Evolutionary conservation across 35 echinoderm and acorn worm genomes (phyloP).

Genomic region (Apostichopus parvimensis): DNA sequence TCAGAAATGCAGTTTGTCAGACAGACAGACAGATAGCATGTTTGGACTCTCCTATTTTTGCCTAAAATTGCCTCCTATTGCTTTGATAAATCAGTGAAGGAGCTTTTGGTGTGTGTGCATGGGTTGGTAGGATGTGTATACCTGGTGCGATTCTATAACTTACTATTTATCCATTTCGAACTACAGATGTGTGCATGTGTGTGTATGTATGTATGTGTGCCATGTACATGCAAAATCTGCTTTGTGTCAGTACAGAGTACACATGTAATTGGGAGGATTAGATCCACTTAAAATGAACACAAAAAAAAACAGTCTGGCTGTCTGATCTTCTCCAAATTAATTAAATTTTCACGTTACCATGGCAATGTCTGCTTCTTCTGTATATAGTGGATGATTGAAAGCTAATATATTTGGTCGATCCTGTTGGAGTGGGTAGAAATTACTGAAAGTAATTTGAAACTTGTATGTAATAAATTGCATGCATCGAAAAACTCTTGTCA

Average conservation of each 20-base stretch:
- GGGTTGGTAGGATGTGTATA: too few relatives aligned
- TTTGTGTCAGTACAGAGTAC: conserved; percentile 24
- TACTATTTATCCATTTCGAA: neutral
- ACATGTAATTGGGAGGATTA: neutral
- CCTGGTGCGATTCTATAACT: too few relatives aligned
- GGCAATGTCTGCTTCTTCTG: conserved; percentile 4
- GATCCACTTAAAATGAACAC: neutral
- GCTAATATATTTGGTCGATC: neutral
- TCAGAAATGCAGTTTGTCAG: too few relatives aligned
- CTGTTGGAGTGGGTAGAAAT: neutral
- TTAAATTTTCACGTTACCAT: conserved; percentile 22
- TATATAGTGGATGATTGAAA: neutral
- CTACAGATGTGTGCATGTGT: neutral
- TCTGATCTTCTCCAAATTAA: neutral
- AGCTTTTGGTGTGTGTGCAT: too few relatives aligned
- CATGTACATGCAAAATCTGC: neutral
- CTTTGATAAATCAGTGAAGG: too few relatives aligned
- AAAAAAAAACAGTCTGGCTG: neutral
- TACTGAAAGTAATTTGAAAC: neutral
- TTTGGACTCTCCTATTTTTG: too few relatives aligned
- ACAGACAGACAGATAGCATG: too few relatives aligned
- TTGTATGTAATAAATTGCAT: neutral
- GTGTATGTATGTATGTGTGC: neutral
- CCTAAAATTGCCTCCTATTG: too few relatives aligned
- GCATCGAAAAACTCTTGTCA: neutral